phyloP scores from a whole-genome alignment of 2,797 vertebrate genomes.

The Cirrhinus molitorella region DNA sequence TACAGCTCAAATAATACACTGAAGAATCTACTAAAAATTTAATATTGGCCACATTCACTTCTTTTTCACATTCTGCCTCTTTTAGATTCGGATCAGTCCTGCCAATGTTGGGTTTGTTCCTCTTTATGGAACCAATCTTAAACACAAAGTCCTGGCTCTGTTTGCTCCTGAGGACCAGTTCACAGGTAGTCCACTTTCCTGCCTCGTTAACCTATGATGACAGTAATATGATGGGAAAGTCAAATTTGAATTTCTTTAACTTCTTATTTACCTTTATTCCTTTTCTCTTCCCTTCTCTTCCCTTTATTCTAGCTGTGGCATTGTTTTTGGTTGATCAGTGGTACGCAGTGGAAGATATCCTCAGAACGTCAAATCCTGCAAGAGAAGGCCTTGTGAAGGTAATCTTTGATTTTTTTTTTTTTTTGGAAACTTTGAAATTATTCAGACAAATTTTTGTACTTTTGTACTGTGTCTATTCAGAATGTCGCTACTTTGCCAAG shows the following conservation, averaged over 20 bases:
- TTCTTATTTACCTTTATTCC: neutral
- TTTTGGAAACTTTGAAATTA: too few species aligned
- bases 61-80: too few species aligned
- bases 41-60: too few species aligned
- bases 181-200: constrained; percentile 75
- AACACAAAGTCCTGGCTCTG: constrained; percentile 84
- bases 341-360: constrained; percentile 84
- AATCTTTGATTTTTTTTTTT: constrained; percentile 44
- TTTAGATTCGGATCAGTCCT: constrained; percentile 81
- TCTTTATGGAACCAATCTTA: constrained; percentile 81
- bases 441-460: neutral
- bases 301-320: constrained; percentile 79
- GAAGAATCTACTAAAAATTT: too few species aligned
- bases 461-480: neutral
- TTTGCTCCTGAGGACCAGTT: constrained; percentile 83
- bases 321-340: constrained; percentile 84
- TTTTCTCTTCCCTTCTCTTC: neutral
- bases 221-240: too few species aligned
- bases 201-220: too few species aligned
- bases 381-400: constrained; percentile 85
- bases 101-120: constrained; percentile 82
- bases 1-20: neutral
- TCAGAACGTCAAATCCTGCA: constrained; percentile 78
- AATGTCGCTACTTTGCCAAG: neutral
- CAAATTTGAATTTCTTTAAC: neutral